Base-by-base conservation (phyloP, 2,797 vertebrate genomes). In the Danio choprae region DNA sequence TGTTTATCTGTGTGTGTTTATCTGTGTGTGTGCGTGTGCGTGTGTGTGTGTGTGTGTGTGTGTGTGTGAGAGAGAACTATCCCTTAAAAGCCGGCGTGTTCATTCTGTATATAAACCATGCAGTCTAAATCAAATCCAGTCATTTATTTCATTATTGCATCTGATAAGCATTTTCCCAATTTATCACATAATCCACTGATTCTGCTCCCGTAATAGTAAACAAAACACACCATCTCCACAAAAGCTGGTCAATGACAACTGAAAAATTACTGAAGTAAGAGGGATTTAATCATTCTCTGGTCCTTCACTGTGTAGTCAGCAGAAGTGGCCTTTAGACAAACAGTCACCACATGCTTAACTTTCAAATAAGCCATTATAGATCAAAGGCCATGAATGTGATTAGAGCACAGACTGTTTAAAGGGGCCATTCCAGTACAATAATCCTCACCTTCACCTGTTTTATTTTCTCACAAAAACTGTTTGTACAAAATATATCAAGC, bases 351-450 rank as follows among this genome's bases (percentile, higher is more conserved):
- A 79, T 81, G 83, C 72, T 90, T 90, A 86, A 86, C 90, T 84
- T 91, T 80, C 81, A 84, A 86, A 89, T 87, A 84, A 88, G 86
- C 78, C 85, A 88, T 89, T 88, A 87, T 74, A 83, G 84, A 83
- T 87, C 84, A 90, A 90, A 88, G 83, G 83, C 81, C 72, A 79
- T 75, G 56, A n/a, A 79, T 75, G 67, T 84, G 83, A 89, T 82
- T 78, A 64, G 75, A 68, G 80, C 6, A 70, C 51, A 11, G 50
- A 55, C 16, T 81, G 68, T 80, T 63, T 68, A 71, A 74, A 71
- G 22, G 22, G 60, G 82, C 84, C 74, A 87, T 81, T 82, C 75
- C 84, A 60, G 84, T 10, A 70, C 79, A 82, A 74, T 77, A 74
- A 85, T 87, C 46, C 40, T 9, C 12, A 18, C 58, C 11, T 69